Conservation (phyloP, 2,113 vertebrate genomes). For the Platichthys stellatus region DNA sequence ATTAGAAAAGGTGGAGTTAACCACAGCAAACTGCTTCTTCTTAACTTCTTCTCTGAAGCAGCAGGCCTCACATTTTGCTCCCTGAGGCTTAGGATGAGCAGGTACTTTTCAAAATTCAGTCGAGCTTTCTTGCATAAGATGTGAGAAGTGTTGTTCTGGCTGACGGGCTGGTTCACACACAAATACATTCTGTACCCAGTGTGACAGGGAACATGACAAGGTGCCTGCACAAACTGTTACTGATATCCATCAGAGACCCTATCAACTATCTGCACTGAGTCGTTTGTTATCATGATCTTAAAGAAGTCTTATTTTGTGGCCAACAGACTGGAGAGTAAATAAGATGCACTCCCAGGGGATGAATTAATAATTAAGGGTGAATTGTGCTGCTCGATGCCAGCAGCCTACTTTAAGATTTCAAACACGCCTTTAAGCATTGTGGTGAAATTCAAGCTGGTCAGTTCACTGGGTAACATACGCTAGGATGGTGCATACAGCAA, state of each 20-base stretch:
- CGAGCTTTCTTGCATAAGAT: no score
- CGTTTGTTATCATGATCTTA: neutral
- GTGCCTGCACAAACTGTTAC: neutral
- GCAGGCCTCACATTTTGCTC: no score
- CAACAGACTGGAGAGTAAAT: conserved; percentile 32
- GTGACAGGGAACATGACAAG: no score
- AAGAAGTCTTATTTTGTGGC: conserved; percentile 1
- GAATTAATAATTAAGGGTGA: conserved; percentile 54
- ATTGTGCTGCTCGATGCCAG: conserved; percentile 26
- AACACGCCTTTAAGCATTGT: conserved; percentile 26
- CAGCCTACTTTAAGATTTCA: conserved; percentile 44
- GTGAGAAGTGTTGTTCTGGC: no score
- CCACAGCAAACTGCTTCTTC: neutral
- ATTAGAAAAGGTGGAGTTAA: neutral
- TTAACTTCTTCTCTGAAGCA: no score
- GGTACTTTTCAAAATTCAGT: no score
- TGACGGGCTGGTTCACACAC: no score
- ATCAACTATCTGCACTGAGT: neutral
- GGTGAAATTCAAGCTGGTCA: conserved; percentile 31
- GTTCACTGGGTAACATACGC: conserved; percentile 17
- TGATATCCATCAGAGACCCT: neutral
- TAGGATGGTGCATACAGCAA: neutral
- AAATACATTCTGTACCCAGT: no score
- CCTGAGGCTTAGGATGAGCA: no score
- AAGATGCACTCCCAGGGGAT: conserved; percentile 22